phyloP scores from a whole-genome alignment of 2,888 invertebrate genomes.

The Pachymerium ferrugineum region DNA sequence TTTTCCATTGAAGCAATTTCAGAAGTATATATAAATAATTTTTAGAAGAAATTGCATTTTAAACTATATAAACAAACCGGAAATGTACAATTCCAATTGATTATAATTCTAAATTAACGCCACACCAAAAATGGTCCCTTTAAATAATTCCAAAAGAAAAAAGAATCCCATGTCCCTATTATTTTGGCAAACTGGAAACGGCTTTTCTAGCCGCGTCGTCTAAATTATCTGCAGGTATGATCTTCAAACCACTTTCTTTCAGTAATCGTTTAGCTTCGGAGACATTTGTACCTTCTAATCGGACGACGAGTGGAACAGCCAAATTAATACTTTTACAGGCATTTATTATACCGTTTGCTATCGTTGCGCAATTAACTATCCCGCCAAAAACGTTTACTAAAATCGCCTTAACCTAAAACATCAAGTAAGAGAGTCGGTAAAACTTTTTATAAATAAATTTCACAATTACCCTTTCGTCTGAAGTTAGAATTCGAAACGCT shows the following conservation, averaged over 20 bases:
- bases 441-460: neutral
- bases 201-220: constrained; percentile 90
- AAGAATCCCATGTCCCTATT: neutral
- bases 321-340: constrained; percentile 75
- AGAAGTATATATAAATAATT: too few relatives aligned
- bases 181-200: constrained; percentile 52
- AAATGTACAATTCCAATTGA: too few relatives aligned
- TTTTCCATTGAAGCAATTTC: too few relatives aligned
- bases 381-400: constrained; percentile 99
- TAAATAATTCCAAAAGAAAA: neutral
- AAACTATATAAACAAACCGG: too few relatives aligned
- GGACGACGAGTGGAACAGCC: constrained; percentile 81
- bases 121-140: neutral
- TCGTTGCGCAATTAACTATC: constrained; percentile 95
- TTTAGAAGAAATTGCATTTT: too few relatives aligned
- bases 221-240: constrained; percentile 74
- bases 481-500: constrained; percentile 83
- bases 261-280: constrained; percentile 74
- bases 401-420: constrained; percentile 71
- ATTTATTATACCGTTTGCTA: constrained; percentile 89
- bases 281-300: constrained; percentile 94
- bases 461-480: constrained; percentile 53
- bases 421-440: neutral
- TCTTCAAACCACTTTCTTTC: constrained; percentile 72
- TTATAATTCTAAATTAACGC: neutral